Evolutionary conservation across 2,888 invertebrate genomes (phyloP).

Genomic region (Gerris lacustris): DNA sequence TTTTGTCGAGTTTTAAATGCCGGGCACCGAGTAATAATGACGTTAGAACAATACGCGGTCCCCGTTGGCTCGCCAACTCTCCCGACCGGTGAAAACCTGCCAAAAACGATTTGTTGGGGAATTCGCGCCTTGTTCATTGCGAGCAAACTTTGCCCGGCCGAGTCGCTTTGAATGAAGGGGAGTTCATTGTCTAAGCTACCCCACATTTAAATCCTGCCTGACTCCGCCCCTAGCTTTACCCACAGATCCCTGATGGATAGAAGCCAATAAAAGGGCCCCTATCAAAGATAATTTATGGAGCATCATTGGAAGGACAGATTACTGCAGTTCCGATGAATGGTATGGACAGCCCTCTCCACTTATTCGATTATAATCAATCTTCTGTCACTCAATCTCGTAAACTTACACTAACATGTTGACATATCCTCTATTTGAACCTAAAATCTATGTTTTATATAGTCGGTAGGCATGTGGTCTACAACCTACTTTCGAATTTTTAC

Average conservation of each 20-base stretch:
- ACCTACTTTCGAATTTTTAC: no score
- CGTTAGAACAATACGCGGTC: neutral
- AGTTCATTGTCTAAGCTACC: neutral
- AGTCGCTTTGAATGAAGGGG: neutral
- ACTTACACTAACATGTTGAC: no score
- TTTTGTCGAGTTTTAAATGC: neutral
- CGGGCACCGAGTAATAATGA: neutral
- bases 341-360: no score
- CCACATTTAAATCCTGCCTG: neutral
- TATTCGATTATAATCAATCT: no score
- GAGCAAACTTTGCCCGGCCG: neutral
- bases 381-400: no score
- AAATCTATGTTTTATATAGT: no score
- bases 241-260: constrained; percentile 2
- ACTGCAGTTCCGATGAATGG: neutral
- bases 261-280: neutral
- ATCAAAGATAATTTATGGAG: neutral
- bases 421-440: no score
- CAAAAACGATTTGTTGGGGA: neutral
- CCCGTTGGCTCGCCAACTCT: constrained; percentile 1
- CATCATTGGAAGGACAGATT: neutral
- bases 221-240: neutral
- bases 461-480: no score
- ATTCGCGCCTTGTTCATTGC: neutral
- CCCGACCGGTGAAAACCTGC: constrained; percentile 1